Percentiles rank a stretch among this genome's conserved stretches.
phyloP scores from a whole-genome alignment of 35 echinoderm and acorn worm species.

The Nesometra sesokonis region DNA sequence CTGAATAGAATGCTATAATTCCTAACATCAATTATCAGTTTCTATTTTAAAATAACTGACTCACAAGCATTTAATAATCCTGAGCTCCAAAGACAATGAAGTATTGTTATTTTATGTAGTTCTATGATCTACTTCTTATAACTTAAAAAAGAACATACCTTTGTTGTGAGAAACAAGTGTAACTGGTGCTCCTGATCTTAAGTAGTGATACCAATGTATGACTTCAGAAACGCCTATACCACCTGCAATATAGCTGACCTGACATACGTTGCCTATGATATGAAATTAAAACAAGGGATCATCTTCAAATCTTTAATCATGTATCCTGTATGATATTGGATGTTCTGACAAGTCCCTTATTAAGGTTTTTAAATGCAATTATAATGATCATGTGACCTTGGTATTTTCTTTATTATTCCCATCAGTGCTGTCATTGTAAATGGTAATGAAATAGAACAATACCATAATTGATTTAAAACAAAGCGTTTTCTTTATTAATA shows the following conservation, averaged over 20 bases:
- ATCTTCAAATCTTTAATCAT: background rate
- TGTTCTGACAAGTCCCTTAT: background rate
- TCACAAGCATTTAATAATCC: background rate
- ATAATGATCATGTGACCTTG: background rate
- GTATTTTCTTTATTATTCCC: background rate
- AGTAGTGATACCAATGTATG: background rate
- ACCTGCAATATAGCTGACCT: background rate
- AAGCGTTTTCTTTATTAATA: no score
- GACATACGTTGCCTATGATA: background rate
- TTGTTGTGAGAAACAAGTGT: background rate
- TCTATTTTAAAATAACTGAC: background rate
- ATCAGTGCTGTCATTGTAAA: no score
- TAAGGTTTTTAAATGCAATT: background rate
- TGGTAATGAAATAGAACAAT: no score
- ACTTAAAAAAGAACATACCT: background rate
- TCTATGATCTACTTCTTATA: background rate
- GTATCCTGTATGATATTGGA: background rate
- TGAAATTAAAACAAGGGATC: background rate
- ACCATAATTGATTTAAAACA: no score
- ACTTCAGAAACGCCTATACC: background rate
- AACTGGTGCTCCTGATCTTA: background rate
- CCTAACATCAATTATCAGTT: background rate
- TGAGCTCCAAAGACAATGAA: background rate
- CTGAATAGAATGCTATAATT: no score
- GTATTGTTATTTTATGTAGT: no score